phyloP scores from a whole-genome alignment of 1,140 invertebrate species.

The Grapholita molesta region DNA sequence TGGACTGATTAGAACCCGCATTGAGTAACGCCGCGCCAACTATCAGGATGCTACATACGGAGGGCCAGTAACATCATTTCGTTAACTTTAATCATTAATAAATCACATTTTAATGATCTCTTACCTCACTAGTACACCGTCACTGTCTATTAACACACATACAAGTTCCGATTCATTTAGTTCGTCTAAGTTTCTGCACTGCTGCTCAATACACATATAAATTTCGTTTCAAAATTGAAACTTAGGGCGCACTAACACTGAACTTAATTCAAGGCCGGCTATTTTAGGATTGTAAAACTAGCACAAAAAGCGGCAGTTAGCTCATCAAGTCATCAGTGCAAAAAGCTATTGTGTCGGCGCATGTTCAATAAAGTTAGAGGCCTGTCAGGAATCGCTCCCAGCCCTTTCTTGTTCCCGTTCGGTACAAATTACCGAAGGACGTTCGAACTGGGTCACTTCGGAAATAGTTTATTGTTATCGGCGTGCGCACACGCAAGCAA shows the following conservation, averaged over 20 bases:
- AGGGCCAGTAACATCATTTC: slow-evolving; percentile 46
- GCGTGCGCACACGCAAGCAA: slow-evolving; percentile 65
- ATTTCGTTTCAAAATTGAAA: neutral
- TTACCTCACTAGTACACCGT: slow-evolving; percentile 39
- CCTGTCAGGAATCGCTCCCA: slow-evolving; percentile 58
- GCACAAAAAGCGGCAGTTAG: slow-evolving; percentile 25
- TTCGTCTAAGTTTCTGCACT: slow-evolving; percentile 35
- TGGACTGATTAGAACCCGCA: slow-evolving; percentile 26
- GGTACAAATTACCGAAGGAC: slow-evolving; percentile 75
- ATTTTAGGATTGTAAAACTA: slow-evolving; percentile 17
- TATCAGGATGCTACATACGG: slow-evolving; percentile 30
- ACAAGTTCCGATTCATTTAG: slow-evolving; percentile 57
- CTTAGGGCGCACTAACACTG: slow-evolving; percentile 12
- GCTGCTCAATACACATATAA: slow-evolving; percentile 21
- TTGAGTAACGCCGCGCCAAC: slow-evolving; percentile 52
- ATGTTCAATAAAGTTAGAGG: slow-evolving; percentile 51
- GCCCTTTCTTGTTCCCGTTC: slow-evolving; percentile 76
- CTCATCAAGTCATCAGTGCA: slow-evolving; percentile 26
- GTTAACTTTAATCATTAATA: slow-evolving; percentile 49
- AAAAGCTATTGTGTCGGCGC: slow-evolving; percentile 37
- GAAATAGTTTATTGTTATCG: slow-evolving; percentile 78
- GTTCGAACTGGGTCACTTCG: slow-evolving; percentile 75
- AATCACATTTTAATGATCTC: slow-evolving; percentile 65
- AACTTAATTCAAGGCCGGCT: slow-evolving; percentile 21
- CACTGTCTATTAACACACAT: slow-evolving; percentile 57